A percentile compares a stretch with the other conserved stretches of the same genome.
Conservation (phyloP, 2,113 vertebrate species). For the Phrynosoma blainvillii region DNA sequence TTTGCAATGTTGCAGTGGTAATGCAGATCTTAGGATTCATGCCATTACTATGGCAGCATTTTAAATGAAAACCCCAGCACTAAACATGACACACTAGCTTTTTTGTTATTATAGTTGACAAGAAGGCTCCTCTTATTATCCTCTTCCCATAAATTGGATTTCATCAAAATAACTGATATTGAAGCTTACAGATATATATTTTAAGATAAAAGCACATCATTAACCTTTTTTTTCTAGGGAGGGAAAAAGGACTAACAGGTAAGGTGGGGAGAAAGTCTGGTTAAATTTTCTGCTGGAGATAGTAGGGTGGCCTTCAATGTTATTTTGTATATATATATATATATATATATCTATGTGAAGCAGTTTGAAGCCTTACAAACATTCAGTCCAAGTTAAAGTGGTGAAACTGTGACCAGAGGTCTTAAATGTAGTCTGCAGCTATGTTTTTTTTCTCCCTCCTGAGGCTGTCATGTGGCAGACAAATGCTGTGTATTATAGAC, state of each 20-base stretch:
- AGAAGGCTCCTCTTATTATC: not conserved
- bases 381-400: conserved; percentile 35
- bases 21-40: not conserved
- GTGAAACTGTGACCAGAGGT: conserved; percentile 34
- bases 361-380: not conserved
- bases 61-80: not conserved
- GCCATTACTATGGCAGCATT: not conserved
- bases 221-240: not conserved
- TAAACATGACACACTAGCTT: not conserved
- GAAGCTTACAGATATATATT: not conserved
- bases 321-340: conserved; percentile 24
- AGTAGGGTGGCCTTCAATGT: conserved; percentile 29
- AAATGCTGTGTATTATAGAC: conserved; percentile 48
- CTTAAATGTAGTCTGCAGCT: conserved; percentile 45
- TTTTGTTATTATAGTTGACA: not conserved
- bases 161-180: not conserved
- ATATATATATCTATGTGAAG: not conserved
- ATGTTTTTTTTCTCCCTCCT: not conserved
- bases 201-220: not conserved
- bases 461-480: conserved; percentile 42
- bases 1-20: not conserved
- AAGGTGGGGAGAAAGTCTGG: not conserved
- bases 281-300: not conserved
- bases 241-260: not conserved
- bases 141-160: not conserved